A percentile compares a stretch with the other conserved stretches of the same genome.
Conservation (phyloP, 1,140 invertebrate species). For the Zaprionus lachaisei region DNA sequence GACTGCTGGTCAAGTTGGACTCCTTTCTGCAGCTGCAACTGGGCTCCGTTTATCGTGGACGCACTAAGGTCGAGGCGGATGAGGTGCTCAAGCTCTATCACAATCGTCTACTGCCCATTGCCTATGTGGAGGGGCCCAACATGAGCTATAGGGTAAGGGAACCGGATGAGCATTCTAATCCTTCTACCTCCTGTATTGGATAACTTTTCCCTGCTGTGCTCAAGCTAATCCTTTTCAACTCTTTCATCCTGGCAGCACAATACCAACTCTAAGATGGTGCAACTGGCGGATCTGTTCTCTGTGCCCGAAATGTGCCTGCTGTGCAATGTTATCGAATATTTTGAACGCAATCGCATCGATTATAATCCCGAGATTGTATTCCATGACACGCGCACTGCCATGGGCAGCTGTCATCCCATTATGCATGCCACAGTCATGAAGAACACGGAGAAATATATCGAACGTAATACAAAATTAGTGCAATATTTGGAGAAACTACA, state of each 20-base stretch:
- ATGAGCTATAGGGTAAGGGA: constrained; percentile 77
- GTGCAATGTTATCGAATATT: constrained; percentile 97
- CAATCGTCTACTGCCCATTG: constrained; percentile 93
- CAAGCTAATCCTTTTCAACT: constrained; percentile 24
- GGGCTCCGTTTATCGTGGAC: constrained; percentile 96
- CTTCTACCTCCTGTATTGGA: too few relatives aligned
- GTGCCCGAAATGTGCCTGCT: constrained; percentile 97
- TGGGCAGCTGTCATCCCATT: constrained; percentile 94
- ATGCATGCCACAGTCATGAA: constrained; percentile 95
- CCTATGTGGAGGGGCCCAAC: constrained; percentile 90
- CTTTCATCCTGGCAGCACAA: constrained; percentile 86
- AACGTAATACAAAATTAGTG: constrained; percentile 90
- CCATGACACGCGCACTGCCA: constrained; percentile 96
- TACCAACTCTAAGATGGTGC: constrained; percentile 93
- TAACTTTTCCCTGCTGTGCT: too few relatives aligned
- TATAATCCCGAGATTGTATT: constrained; percentile 98
- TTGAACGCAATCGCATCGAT: constrained; percentile 94
- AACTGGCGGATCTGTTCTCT: constrained; percentile 98
- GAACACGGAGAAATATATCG: constrained; percentile 92
- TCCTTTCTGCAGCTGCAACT: constrained; percentile 98
- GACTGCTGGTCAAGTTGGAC: constrained; percentile 97
- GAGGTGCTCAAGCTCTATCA: constrained; percentile 95
- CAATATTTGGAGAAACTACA: constrained; percentile 91
- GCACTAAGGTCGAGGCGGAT: constrained; percentile 91
- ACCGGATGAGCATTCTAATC: neutral